phyloP scores from a whole-genome alignment of 2,113 vertebrate species.

The Pituophis catenifer region DNA sequence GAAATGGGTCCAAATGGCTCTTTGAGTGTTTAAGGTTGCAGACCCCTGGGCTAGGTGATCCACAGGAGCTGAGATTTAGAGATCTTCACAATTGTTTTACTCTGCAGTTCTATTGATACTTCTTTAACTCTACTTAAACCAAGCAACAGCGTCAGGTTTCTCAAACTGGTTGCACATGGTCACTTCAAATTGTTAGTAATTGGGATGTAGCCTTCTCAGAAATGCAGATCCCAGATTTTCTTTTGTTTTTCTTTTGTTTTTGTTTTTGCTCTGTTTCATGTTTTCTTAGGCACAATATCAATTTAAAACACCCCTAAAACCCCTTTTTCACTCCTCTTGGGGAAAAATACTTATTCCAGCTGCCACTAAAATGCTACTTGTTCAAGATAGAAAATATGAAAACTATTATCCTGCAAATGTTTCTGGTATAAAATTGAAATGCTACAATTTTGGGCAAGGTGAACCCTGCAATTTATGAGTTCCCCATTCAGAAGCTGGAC shows the following conservation, averaged over 20 bases:
- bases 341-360: neutral
- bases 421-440: accelerated
- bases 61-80: neutral
- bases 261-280: neutral
- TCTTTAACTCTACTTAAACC: accelerated
- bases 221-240: neutral
- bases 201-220: neutral
- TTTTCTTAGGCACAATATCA: neutral
- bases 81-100: neutral
- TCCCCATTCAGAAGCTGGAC: neutral
- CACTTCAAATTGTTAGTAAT: neutral
- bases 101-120: neutral
- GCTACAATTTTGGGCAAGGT: neutral
- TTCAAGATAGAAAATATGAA: neutral
- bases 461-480: accelerated
- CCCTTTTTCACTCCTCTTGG: neutral
- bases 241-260: neutral
- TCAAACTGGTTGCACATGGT: neutral
- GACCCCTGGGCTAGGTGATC: neutral
- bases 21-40: no score
- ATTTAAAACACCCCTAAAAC: neutral
- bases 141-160: neutral
- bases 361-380: no score
- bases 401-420: neutral
- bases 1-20: no score